Conservation (phyloP, 2,113 vertebrate species). For the Notiomystis cincta region DNA sequence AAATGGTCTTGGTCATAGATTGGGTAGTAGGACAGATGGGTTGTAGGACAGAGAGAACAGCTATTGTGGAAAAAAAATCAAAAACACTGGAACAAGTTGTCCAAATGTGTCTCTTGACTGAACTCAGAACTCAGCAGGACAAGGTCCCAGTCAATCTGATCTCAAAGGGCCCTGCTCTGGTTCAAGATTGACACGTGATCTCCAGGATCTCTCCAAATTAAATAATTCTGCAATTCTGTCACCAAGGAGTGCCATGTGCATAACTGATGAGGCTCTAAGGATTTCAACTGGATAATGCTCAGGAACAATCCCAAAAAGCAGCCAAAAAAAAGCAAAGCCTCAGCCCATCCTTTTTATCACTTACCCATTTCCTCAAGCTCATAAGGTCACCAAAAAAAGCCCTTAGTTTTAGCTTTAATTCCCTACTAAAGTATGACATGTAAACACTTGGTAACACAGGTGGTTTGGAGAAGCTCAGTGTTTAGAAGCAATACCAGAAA, state of each 20-base stretch:
- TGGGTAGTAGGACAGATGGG: neutral
- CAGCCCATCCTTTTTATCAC: neutral
- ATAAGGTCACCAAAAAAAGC: neutral
- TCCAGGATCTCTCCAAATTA: neutral
- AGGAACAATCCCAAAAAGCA: neutral
- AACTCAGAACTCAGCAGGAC: neutral
- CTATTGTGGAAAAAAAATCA: neutral
- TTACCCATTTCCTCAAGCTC: neutral
- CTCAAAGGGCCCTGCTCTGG: neutral
- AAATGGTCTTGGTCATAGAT: neutral
- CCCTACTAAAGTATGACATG: neutral
- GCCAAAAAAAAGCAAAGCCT: neutral
- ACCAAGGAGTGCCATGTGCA: neutral
- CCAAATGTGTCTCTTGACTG: neutral
- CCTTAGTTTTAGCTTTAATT: neutral
- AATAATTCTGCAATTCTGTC: neutral
- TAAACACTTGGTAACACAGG: neutral
- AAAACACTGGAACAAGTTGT: neutral
- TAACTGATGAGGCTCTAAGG: neutral
- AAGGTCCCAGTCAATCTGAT: neutral
- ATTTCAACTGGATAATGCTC: neutral
- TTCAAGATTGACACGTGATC: neutral
- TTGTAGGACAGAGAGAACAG: neutral
- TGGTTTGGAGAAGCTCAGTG: neutral
- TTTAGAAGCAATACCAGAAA: neutral